Evolutionary conservation across 37 sponge, comb jelly and placozoan genomes (phyloP).

Genomic region (Bolinopsis microptera): DNA sequence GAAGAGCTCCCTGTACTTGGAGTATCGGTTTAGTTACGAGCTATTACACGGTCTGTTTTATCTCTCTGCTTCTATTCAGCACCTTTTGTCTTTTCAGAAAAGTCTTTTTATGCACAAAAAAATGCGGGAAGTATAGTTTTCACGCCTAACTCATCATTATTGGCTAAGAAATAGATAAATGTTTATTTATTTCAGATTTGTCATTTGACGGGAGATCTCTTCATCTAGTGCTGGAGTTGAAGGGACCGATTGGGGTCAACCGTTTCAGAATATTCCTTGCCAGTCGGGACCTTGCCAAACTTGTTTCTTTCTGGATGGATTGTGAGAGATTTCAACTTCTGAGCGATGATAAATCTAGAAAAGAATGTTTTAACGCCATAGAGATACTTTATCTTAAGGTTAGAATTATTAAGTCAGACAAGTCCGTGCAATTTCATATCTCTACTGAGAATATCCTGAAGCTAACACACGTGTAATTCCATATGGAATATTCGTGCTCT

Average conservation of each 20-base stretch:
- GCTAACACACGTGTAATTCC: too few relatives aligned
- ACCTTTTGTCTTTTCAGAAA: too few relatives aligned
- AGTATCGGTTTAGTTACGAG: neutral
- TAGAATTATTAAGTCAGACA: too few relatives aligned
- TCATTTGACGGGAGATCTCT: neutral
- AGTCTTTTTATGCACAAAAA: too few relatives aligned
- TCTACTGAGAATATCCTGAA: too few relatives aligned
- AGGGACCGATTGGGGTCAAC: neutral
- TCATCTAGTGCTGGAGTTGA: constrained; percentile 5
- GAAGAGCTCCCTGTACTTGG: constrained; percentile 23
- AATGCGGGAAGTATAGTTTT: too few relatives aligned
- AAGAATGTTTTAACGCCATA: neutral
- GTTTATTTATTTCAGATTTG: neutral
- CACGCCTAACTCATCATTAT: too few relatives aligned
- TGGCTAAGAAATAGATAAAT: too few relatives aligned
- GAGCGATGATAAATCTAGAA: neutral
- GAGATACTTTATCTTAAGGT: constrained; percentile 31
- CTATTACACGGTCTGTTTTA: neutral
- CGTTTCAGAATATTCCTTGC: constrained; percentile 22
- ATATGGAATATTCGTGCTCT: too few relatives aligned
- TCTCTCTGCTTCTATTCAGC: too few relatives aligned
- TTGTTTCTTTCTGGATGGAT: constrained; percentile 51
- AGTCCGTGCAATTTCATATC: too few relatives aligned
- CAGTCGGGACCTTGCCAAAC: neutral
- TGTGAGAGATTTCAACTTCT: constrained; percentile 6